Evolutionary conservation across 2,113 vertebrate species (phyloP), one percentile per base, ranked within the genome.

Genomic region (Eptatretus burgeri): DNA sequence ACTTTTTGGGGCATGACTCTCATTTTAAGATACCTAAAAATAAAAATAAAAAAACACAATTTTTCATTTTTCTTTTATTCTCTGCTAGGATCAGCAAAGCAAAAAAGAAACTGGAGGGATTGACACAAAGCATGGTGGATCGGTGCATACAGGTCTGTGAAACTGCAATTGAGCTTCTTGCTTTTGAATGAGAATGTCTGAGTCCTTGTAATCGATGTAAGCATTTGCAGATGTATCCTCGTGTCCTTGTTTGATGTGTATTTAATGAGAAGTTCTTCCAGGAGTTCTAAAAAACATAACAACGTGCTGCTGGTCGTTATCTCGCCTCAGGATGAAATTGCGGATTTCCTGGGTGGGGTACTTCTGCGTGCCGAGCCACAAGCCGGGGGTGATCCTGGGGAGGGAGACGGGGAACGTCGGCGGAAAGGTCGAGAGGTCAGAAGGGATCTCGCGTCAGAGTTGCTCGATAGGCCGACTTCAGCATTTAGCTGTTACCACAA

Each of bases 71-170:
- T 60, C 9, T 60, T 20, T 60, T 60, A 11, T 3, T 17, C 2
- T 2, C 51, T 50, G 64, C 13, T 66, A 95, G 91, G 72, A 95
- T 98, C 72, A 84, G 78, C 74, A 85, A 88, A 68, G 77, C 82
- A 65, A 98, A 95, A 74, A 93, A 94, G 79, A 93, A 86, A 67
- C 69, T 78, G 0, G 89, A 94, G 69, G 85, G 89, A 2, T 70
- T 98, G 67, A 95, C 89, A 0, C 91, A 95, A 75, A 93, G 87
- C 27, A 94, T 98, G 83, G 89, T 98, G 71, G 89, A 95, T 71
- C 82, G 91, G 64, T 98, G 91, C 68, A 82, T 98, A 71, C 91
- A 98, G 84, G 91, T 93, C 67, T 67, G 51, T 67, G 11, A 17
- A n/a, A 17, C n/a, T 11, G 13, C 19, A 60, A 17, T 20, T 60